phyloP scores from a whole-genome alignment of 1,140 invertebrate genomes.

The Fopius arisanus region DNA sequence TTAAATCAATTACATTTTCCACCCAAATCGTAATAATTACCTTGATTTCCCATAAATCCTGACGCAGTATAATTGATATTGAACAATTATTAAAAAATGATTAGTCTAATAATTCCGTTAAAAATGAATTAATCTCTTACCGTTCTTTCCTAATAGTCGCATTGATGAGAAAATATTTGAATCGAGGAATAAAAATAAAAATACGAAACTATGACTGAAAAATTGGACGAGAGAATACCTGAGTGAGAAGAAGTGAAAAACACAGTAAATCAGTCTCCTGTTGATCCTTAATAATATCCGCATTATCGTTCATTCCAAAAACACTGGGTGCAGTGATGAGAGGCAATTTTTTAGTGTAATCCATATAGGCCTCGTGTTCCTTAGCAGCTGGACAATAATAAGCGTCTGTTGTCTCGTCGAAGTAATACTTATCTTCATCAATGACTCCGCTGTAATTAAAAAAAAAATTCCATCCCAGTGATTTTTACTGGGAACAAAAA shows the following conservation, averaged over 20 bases:
- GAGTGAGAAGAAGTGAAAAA: constrained; percentile 81
- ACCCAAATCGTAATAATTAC: constrained; percentile 33
- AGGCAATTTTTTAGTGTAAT: constrained; percentile 81
- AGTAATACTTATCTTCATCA: constrained; percentile 52
- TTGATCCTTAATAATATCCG: constrained; percentile 94
- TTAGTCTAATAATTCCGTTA: background rate
- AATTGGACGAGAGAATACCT: constrained; percentile 68
- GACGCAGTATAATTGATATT: background rate
- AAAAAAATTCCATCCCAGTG: background rate
- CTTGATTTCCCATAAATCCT: constrained; percentile 58
- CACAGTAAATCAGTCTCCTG: constrained; percentile 85
- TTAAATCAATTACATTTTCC: background rate
- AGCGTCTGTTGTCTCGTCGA: constrained; percentile 57
- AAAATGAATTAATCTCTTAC: constrained; percentile 8
- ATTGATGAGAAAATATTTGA: constrained; percentile 9
- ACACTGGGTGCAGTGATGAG: constrained; percentile 83
- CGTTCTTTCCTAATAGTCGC: background rate
- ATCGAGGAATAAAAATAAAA: background rate
- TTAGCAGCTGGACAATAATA: constrained; percentile 81
- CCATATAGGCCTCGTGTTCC: constrained; percentile 80
- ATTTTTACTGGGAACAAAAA: background rate
- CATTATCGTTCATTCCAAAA: constrained; percentile 94
- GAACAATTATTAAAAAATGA: constrained; percentile 22
- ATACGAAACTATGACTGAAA: background rate
- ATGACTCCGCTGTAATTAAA: constrained; percentile 45